phyloP scores from a whole-genome alignment of 2,113 vertebrate genomes.

The Loxodonta africana region DNA sequence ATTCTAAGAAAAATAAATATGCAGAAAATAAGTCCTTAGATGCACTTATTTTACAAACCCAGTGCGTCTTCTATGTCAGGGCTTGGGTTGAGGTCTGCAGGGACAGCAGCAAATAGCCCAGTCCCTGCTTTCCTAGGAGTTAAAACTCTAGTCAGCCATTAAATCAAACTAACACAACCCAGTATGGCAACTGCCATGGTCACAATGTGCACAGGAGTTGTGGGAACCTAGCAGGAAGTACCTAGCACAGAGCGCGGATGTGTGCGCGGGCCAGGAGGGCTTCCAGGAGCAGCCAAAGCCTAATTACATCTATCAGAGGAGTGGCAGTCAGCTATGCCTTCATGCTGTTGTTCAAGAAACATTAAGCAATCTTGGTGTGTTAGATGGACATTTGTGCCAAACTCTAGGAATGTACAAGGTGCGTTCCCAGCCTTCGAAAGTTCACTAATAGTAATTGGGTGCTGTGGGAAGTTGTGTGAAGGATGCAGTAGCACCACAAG shows the following conservation, averaged over 20 bases:
- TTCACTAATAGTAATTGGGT: neutral
- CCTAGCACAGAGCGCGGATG: neutral
- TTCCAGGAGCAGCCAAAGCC: neutral
- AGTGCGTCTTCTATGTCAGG: neutral
- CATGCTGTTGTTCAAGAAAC: neutral
- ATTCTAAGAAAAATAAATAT: neutral
- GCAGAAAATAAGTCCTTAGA: neutral
- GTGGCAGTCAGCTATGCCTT: neutral
- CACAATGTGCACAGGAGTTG: neutral
- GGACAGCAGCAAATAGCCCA: neutral
- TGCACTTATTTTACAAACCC: neutral
- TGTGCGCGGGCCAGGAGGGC: fast-evolving
- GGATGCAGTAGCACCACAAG: neutral
- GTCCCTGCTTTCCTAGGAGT: neutral
- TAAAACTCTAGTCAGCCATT: neutral
- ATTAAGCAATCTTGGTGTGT: neutral
- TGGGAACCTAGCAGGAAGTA: neutral
- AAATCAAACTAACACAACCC: neutral
- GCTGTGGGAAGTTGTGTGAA: neutral
- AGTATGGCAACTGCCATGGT: neutral
- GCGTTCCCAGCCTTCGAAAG: neutral
- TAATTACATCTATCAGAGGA: neutral
- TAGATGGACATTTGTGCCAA: neutral
- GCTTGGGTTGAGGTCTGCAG: neutral
- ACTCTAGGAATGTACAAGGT: neutral